Percentiles rank a stretch among this genome's conserved stretches.
phyloP scores from a whole-genome alignment of 1,140 invertebrate genomes.

The Chelonus insularis region DNA sequence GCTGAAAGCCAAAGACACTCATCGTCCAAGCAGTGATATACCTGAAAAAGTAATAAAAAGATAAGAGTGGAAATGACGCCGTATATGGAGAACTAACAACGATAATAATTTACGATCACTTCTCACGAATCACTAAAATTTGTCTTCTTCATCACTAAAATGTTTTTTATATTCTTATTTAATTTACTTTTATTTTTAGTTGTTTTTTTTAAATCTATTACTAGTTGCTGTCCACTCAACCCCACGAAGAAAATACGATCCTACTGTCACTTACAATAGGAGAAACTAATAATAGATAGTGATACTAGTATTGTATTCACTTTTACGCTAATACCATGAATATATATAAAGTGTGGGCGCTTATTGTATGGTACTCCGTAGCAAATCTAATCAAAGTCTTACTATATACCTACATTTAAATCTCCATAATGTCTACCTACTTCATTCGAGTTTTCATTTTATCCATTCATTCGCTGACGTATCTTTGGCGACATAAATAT shows the following conservation, averaged over 20 bases:
- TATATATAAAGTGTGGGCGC: slow-evolving; percentile 43
- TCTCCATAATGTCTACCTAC: not conserved
- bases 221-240: not conserved
- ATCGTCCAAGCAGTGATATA: slow-evolving; percentile 26
- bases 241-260: slow-evolving; percentile 25
- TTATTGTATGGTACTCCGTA: slow-evolving; percentile 36
- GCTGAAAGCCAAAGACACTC: slow-evolving; percentile 42
- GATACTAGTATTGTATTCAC: not conserved
- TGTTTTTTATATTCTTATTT: slow-evolving; percentile 22
- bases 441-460: too few species aligned
- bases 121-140: slow-evolving; percentile 14
- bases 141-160: slow-evolving; percentile 3
- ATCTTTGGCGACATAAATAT: too few species aligned
- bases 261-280: slow-evolving; percentile 41
- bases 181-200: slow-evolving; percentile 12
- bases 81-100: slow-evolving; percentile 19
- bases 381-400: slow-evolving; percentile 52
- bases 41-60: slow-evolving; percentile 24
- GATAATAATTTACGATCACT: slow-evolving; percentile 34
- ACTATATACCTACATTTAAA: slow-evolving; percentile 28
- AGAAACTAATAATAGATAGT: slow-evolving; percentile 20
- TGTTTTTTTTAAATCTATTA: not conserved
- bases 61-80: slow-evolving; percentile 24
- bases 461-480: too few species aligned
- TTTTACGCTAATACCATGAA: slow-evolving; percentile 36